Conservation (phyloP, 2,797 vertebrate species). For the Huso huso region DNA sequence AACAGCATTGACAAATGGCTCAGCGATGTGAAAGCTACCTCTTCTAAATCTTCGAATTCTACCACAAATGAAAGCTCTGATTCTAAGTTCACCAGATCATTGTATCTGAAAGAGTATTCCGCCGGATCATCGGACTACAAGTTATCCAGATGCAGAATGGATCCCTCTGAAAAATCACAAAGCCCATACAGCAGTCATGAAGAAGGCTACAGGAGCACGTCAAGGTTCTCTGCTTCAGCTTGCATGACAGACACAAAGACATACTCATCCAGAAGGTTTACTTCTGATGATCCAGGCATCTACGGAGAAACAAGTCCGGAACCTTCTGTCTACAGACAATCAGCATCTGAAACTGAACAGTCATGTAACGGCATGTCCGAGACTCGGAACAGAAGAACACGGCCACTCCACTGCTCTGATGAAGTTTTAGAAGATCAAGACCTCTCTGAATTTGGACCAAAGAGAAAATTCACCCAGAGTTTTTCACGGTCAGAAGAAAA, state of each 20-base stretch:
- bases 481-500: constrained; percentile 53
- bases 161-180: constrained; percentile 31
- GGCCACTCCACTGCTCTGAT: constrained; percentile 31
- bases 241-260: constrained; percentile 42
- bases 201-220: constrained; percentile 46
- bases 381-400: constrained; percentile 24
- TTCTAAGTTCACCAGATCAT: constrained; percentile 46
- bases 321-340: constrained; percentile 35
- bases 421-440: constrained; percentile 49
- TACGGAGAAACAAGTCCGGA: constrained; percentile 52
- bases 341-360: constrained; percentile 33
- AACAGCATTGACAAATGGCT: constrained; percentile 76
- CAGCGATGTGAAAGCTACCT: constrained; percentile 63
- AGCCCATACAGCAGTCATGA: constrained; percentile 39
- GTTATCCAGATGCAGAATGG: constrained; percentile 54
- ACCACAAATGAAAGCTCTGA: constrained; percentile 38
- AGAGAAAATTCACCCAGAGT: constrained; percentile 62
- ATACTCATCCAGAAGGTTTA: constrained; percentile 46
- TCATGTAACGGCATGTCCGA: constrained; percentile 34
- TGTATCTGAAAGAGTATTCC: constrained; percentile 45
- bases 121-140: constrained; percentile 65
- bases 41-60: constrained; percentile 36
- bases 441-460: constrained; percentile 51
- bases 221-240: constrained; percentile 52
- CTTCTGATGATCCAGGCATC: constrained; percentile 40